Evolutionary conservation across 1,140 invertebrate genomes (phyloP), one percentile per base, ranked within the genome.

Genomic region (Halesus radiatus): DNA sequence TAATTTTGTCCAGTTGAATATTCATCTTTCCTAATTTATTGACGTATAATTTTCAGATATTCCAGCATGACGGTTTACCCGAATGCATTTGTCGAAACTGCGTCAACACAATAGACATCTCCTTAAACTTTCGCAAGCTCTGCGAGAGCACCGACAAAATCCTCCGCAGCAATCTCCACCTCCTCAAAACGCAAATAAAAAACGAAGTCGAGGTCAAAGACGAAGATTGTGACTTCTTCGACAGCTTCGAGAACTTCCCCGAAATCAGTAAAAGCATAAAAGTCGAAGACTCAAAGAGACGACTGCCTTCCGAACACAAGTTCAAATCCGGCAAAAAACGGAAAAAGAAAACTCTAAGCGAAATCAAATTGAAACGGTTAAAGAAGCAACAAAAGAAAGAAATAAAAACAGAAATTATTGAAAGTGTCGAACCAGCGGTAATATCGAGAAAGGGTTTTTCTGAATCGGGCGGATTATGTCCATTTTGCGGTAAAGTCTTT

Each of bases 401-500:
- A 74, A 77, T 50, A 50, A 70, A 20, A 70, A 26, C 18, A n/a
- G 68, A 72, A 50, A 52, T 50, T 50, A 16, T 50, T 50, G 23
- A 54, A 13, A 45, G 8, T 45, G 13, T 45, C 37, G 60, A 78
- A 78, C 53, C 64, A 15, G 37, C 22, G 7, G n/a, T 22, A 15
- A 26, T 20, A 3, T n/a, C n/a, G 1, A 18, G 70, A 26, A 74
- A 74, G 26, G 70, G 70, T n/a, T 74, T 62, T 32, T 70, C 32
- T 37, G 32, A 82, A 79, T 73, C 73, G 1, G 78, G 79, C 8
- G 82, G 82, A 2, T 66, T 83, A 4, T 83, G 82, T 77, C 76
- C 82, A 3, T 81, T 77, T 53, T 83, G 82, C 29, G 82, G 82
- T 4, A 83, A 83, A 77, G 45, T 81, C 3, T 83, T 81, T 79